Percentiles rank a stretch among this genome's conserved stretches.
Evolutionary conservation across 1,140 invertebrate species (phyloP).

Genomic region (Cyphomyrmex costatus): DNA sequence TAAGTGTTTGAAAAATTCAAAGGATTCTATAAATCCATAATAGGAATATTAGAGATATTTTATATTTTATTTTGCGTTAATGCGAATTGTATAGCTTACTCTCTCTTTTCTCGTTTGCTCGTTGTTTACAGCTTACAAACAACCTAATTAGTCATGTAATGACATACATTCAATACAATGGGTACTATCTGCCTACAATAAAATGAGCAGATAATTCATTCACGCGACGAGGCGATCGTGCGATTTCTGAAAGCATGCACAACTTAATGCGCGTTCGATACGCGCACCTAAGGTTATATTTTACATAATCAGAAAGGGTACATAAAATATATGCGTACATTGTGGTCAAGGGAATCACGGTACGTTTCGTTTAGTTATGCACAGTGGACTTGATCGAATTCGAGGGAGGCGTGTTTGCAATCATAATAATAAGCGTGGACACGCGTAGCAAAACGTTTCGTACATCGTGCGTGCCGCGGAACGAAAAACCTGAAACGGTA

Average conservation of each 20-base stretch:
- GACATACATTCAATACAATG: background rate
- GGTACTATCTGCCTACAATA: background rate
- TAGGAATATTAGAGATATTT: background rate
- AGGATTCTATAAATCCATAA: too few relatives aligned
- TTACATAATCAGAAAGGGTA: constrained; percentile 33
- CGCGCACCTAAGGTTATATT: constrained; percentile 28
- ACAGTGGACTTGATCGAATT: constrained; percentile 5
- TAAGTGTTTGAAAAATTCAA: background rate
- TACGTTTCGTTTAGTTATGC: constrained; percentile 23
- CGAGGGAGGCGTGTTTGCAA: constrained; percentile 21
- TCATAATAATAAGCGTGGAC: constrained; percentile 19
- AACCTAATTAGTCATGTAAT: background rate
- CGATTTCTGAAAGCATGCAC: constrained; percentile 36
- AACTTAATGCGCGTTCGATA: background rate
- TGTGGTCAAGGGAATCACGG: background rate
- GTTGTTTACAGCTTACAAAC: background rate
- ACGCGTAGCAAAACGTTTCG: background rate
- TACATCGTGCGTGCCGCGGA: background rate
- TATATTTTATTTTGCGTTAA: background rate
- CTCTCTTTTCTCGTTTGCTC: too few relatives aligned
- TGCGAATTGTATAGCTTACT: background rate
- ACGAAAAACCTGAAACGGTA: constrained; percentile 33
- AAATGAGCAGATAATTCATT: background rate
- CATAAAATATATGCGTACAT: background rate
- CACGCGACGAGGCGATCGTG: background rate